Base-by-base conservation (phyloP, 2,888 invertebrate species). In the Drosophila villosipedis region DNA sequence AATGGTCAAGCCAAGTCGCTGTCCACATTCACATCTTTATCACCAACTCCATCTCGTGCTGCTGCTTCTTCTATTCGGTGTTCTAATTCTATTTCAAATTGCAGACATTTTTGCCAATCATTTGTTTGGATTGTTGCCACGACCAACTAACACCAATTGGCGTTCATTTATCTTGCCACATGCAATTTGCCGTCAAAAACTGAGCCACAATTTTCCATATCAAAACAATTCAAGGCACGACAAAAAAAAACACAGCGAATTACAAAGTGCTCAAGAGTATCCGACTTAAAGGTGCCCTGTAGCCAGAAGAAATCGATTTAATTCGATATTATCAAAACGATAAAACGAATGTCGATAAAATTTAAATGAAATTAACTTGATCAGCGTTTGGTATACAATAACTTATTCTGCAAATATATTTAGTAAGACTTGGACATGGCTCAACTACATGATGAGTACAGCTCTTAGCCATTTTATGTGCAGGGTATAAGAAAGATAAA, bases 71-170 rank as follows among this genome's bases (percentile, higher is more conserved):
- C 37, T 22, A 12, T 39, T 52, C 19, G n/a, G 25, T 52, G 60
- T 66, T 63, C 70, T 63, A 61, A 64, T 68, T 80, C 80, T 65
- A 55, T 57, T 71, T 66, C 22, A 54, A 80, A 80, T 80, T 80
- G 79, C 61, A 63, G 65, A 63, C 67, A 80, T 70, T 74, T 73
- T 73, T 70, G 73, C 76, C 78, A 79, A 73, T 80, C 74, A 77
- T 73, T 79, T 79, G 68, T 59, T 74, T 73, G 64, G 63, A 65
- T 78, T 54, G 64, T 47, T 62, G 65, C 68, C 71, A 68, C 76
- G 83, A 73, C 83, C 84, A 84, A 84, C 87, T 84, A 87, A 84
- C 84, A 84, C 87, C 84, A 84, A 87, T 87, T 84, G 84, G 74
- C 78, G 80, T 69, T 83, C 79, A 87, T 84, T 87, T 87, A 84